Conservation (phyloP, 2,113 vertebrate species). For the Perognathus longimembris region DNA sequence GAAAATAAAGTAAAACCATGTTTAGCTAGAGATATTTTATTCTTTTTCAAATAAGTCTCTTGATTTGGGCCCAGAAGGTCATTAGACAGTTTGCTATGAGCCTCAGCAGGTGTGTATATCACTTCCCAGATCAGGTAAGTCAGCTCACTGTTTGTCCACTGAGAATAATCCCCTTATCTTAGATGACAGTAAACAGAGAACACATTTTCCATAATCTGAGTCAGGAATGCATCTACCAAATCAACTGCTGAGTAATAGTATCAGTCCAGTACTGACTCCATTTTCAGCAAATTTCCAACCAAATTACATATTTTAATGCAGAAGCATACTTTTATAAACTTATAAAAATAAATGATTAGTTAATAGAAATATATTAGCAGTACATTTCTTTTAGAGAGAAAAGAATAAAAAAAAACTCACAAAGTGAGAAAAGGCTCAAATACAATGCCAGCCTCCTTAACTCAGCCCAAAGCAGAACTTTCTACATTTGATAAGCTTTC, state of each 20-base stretch:
- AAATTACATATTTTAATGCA: neutral
- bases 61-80: neutral
- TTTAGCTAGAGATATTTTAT: neutral
- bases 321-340: neutral
- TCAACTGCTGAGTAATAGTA: neutral
- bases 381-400: neutral
- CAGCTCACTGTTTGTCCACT: neutral
- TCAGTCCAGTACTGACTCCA: neutral
- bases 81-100: neutral
- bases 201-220: neutral
- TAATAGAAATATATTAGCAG: neutral
- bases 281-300: slow-evolving; percentile 19
- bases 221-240: neutral
- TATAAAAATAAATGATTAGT: neutral
- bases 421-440: neutral
- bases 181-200: slow-evolving; percentile 32
- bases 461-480: neutral
- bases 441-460: neutral
- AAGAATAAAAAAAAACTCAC: neutral
- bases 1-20: neutral
- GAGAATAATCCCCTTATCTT: slow-evolving; percentile 4
- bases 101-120: neutral
- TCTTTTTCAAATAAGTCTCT: neutral
- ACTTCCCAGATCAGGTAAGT: neutral
- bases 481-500: neutral